A percentile compares a stretch with the other conserved stretches of the same genome.
phyloP scores from a whole-genome alignment of 1,140 invertebrate species.

The Akabosia matsudoensis region DNA sequence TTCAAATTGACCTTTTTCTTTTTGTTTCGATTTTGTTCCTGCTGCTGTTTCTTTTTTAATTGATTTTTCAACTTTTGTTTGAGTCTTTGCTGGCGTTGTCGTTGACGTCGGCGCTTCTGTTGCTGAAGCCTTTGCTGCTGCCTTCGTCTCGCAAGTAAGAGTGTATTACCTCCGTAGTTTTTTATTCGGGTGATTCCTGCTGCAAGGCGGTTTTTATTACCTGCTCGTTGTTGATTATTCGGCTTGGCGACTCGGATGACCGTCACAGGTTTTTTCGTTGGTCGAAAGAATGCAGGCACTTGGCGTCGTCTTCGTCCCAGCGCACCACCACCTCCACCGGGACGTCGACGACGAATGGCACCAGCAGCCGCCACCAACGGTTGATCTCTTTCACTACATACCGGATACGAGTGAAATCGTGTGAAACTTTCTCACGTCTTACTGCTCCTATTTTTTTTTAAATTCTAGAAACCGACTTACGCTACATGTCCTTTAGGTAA shows the following conservation, averaged over 20 bases:
- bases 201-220: too few relatives aligned
- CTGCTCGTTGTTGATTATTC: background rate
- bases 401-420: slow-evolving; percentile 6
- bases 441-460: background rate
- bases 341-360: background rate
- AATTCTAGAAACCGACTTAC: slow-evolving; percentile 35
- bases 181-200: too few relatives aligned
- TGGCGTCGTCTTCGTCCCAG: background rate
- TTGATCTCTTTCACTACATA: slow-evolving; percentile 1
- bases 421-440: background rate
- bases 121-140: background rate
- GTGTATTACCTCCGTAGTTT: background rate
- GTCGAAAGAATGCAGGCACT: background rate
- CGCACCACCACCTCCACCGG: background rate
- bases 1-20: background rate
- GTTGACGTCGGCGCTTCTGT: slow-evolving; percentile 10
- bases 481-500: slow-evolving; percentile 40
- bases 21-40: slow-evolving; percentile 6
- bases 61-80: background rate
- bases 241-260: too few relatives aligned
- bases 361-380: background rate
- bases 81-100: slow-evolving; percentile 25
- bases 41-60: background rate
- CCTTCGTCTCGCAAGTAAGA: background rate
- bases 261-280: background rate